phyloP scores from a whole-genome alignment of 2,888 invertebrate genomes.

The Aleiodes testaceus region DNA sequence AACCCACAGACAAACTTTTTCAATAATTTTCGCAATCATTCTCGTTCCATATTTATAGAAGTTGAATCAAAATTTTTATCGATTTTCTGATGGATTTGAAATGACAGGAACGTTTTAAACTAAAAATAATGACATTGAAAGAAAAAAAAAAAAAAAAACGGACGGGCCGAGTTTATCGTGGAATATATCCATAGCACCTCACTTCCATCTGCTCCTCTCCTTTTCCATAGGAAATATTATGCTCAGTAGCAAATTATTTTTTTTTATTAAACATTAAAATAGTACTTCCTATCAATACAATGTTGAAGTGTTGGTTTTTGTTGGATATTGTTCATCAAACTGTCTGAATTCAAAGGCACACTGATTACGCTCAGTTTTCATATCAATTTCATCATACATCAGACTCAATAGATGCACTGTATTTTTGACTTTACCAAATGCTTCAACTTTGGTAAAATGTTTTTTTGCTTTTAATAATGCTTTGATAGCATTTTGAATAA shows the following conservation, averaged over 20 bases:
- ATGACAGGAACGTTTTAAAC: too few species aligned
- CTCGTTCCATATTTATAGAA: too few species aligned
- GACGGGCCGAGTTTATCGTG: too few species aligned
- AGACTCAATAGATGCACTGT: slow-evolving; percentile 79
- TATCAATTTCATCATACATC: slow-evolving; percentile 83
- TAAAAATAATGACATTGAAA: too few species aligned
- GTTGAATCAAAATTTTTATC: too few species aligned
- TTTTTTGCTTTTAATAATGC: slow-evolving; percentile 80
- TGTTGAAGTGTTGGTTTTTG: slow-evolving; percentile 75
- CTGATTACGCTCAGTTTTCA: slow-evolving; percentile 83
- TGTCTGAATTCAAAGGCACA: slow-evolving; percentile 87
- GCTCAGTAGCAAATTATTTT: not conserved
- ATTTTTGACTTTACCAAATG: slow-evolving; percentile 84
- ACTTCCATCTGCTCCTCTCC: too few species aligned
- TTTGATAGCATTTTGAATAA: slow-evolving; percentile 77
- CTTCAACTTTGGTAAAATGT: slow-evolving; percentile 84
- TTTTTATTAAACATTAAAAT: not conserved
- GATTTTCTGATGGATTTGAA: too few species aligned
- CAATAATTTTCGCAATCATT: too few species aligned
- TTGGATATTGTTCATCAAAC: slow-evolving; percentile 82
- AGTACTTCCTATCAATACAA: slow-evolving; percentile 55
- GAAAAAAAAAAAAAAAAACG: too few species aligned
- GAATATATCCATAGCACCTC: too few species aligned
- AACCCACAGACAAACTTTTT: too few species aligned
- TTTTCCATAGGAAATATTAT: too few species aligned